A percentile compares a stretch with the other conserved stretches of the same genome.
These are phyloP conservation scores for Ophraella communa DNA, from an alignment of 2,888 invertebrate species.

Conservation along the genomic window DNA sequence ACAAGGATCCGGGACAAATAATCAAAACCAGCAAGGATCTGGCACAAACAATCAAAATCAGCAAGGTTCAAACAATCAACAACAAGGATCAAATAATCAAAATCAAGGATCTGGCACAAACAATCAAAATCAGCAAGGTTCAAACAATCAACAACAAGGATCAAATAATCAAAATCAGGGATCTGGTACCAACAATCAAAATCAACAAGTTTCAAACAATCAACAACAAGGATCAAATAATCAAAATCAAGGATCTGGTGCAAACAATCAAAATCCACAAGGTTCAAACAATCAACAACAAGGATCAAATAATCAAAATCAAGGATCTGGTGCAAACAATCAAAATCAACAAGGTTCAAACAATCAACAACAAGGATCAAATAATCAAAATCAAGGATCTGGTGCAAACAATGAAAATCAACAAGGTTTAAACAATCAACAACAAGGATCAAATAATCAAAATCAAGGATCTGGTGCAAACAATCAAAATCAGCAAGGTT, in stretches of 20 bases:
- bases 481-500: constrained; percentile 18
- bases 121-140: constrained; percentile 18
- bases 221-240: constrained; percentile 27
- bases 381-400: constrained; percentile 11
- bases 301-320: constrained; percentile 24
- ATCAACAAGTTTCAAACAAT: constrained; percentile 28
- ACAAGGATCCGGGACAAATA: constrained; percentile 7
- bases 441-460: not conserved
- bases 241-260: constrained; percentile 2
- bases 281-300: constrained; percentile 13
- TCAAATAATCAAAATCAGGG: constrained; percentile 10
- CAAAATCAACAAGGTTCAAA: constrained; percentile 23
- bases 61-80: not conserved
- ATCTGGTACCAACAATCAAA: constrained; percentile 10
- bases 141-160: constrained; percentile 24
- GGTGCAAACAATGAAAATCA: constrained; percentile 18
- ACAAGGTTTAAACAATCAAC: no score
- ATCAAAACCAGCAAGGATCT: constrained; percentile 17
- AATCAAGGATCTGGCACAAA: not conserved
- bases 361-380: not conserved
- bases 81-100: constrained; percentile 8
- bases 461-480: not conserved
- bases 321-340: constrained; percentile 15
- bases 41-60: constrained; percentile 19
- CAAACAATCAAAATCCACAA: constrained; percentile 16